phyloP scores from a whole-genome alignment of 2,888 invertebrate species.

The Gymnocheta viridis region DNA sequence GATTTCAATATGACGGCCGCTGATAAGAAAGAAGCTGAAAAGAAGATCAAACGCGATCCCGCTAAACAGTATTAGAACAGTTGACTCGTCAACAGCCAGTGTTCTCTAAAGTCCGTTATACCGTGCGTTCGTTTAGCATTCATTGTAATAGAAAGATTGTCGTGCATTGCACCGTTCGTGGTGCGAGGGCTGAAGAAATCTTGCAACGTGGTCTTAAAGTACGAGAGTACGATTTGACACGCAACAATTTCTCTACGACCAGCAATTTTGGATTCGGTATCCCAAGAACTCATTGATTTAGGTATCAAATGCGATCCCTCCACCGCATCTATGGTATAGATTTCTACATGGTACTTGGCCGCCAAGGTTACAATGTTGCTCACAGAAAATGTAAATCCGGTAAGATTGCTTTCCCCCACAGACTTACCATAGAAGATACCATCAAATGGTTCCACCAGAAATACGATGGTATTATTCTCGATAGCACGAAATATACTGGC shows the following conservation, averaged over 20 bases:
- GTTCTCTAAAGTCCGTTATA: conserved; percentile 99
- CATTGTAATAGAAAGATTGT: conserved; percentile 99
- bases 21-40: conserved; percentile 84
- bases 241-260: conserved; percentile 97
- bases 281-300: conserved; percentile 99
- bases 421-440: conserved; percentile 97
- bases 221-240: conserved; percentile 98
- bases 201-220: conserved; percentile 99
- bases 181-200: conserved; percentile 99
- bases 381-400: conserved; percentile 97
- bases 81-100: conserved; percentile 99
- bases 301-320: conserved; percentile 99
- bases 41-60: conserved; percentile 87
- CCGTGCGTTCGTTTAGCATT: conserved; percentile 99
- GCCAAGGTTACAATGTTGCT: conserved; percentile 98
- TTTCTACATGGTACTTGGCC: conserved; percentile 98
- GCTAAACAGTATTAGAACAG: conserved; percentile 99
- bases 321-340: conserved; percentile 99
- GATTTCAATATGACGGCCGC: conserved; percentile 73
- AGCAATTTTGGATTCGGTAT: conserved; percentile 99
- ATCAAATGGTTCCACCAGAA: conserved; percentile 99
- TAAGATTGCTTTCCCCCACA: conserved; percentile 96
- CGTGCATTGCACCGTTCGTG: conserved; percentile 99
- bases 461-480: conserved; percentile 98
- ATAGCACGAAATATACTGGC: conserved; percentile 87